These are phyloP conservation scores for Platysternon megacephalum DNA, from an alignment of 2,113 vertebrate genomes.

Conservation along the genomic window DNA sequence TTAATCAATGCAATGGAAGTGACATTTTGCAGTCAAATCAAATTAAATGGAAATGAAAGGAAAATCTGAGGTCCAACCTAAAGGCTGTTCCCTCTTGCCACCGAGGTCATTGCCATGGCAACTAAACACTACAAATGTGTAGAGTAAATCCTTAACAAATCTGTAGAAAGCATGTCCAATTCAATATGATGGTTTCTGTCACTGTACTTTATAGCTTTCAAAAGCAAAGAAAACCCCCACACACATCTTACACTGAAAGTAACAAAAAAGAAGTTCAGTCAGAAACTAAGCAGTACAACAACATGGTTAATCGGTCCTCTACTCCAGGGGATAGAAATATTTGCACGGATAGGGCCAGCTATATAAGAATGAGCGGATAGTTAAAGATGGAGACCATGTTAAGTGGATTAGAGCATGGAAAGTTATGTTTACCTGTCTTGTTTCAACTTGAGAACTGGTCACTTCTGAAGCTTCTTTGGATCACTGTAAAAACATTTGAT, in stretches of 20 bases:
- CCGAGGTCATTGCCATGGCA: conserved; percentile 80
- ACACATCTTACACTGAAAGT: neutral
- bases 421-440: conserved; percentile 38
- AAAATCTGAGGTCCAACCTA: conserved; percentile 86
- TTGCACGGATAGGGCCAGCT: neutral
- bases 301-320: neutral
- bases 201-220: conserved; percentile 66
- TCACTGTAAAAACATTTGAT: neutral
- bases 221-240: conserved; percentile 11
- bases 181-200: conserved; percentile 74
- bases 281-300: neutral
- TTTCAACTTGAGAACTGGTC: conserved; percentile 4
- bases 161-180: conserved; percentile 81
- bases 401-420: conserved; percentile 3
- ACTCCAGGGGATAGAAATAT: neutral
- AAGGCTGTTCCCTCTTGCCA: conserved; percentile 82
- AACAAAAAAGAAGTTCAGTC: conserved; percentile 40
- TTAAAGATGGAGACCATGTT: neutral
- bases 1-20: conserved; percentile 94
- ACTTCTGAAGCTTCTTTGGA: neutral
- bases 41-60: conserved; percentile 95
- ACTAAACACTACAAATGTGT: conserved; percentile 81
- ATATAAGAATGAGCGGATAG: conserved; percentile 12
- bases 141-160: conserved; percentile 81
- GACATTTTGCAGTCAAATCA: conserved; percentile 95